Base-by-base conservation (phyloP, 2,888 invertebrate genomes). In the Acanthosepion lycidas region DNA sequence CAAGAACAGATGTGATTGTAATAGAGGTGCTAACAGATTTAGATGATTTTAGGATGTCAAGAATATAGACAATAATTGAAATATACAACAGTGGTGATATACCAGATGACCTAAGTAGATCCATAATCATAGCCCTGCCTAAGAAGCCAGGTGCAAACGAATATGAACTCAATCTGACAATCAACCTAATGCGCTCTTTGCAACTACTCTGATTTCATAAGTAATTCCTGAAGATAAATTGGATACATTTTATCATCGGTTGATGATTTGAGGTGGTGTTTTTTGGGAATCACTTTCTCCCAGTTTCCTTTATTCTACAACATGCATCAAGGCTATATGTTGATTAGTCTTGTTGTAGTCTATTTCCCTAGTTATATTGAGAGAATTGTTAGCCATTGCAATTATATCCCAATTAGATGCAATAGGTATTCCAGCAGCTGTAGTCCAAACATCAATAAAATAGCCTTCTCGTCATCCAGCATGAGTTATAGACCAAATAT, bases 141-240 rank as follows among this genome's bases (percentile, higher is more conserved):
- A 33, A 33, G 33, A 33, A 33, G 33, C 33, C 33, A 33, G 33
- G 33, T 33, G 33, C 33, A 33, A 33, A 33, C 33, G 33, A 33
- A 33, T 33, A 33, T 33, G 33, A 33, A 33, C 33, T 33, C 1
- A 33, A 33, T 33, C 33, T 33, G 33, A 33, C 33, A 33, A 33
- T 33, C 33, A 33, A 33, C 33, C 33, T 33, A 33, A 33, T 33
- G 33, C 99, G 97, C 99, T 99, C 94, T 99, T 99, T 26, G 99
- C 98, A 0, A 99, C 99, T 1, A 99, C 98, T 95, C 98, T 98
- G 97, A 99, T 98, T 97, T 99, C 98, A 97, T 99, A 99, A 92
- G 98, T 98, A 96, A 98, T 98, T 26, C 98, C 99, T 0, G 98
- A 98, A 96, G 98, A 98, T 95, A 99, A 98, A 0, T 98, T 98